Base-by-base conservation (phyloP, 2,113 vertebrate species). In the Acrocephalus kingi region DNA sequence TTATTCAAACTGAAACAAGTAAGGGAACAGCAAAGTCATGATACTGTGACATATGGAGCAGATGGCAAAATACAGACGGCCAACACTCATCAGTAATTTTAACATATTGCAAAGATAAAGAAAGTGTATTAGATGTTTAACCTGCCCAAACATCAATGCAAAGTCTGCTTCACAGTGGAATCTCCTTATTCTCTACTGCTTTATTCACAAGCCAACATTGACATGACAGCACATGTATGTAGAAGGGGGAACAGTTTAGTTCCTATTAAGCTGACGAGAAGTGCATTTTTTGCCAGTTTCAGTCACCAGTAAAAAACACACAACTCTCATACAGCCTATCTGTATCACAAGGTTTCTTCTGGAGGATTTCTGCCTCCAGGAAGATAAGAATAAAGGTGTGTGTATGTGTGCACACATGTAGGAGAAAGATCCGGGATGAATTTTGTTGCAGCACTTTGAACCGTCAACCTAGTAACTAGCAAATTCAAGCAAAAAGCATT, bases 361-460 rank as follows among this genome's bases (percentile, higher is more conserved):
- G 22, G 18, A 71, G 9, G 20, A 89, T 51, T 71, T 62, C 11
- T 33, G n/a, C 20, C 17, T 54, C 31, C 27, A 75, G 54, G 48
- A 48, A 21, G 2, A 3, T 43, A 84, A 39, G 33, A 61, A 77
- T 41, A 54, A 49, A 23, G 10, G 27, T 25, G 8, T 9, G 31
- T 13, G 9, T 45, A 12, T 10, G 2, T 35, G 13, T n/a, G 19
- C 3, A 1, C 9, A 16, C 6, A 35, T 0, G 0, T 8, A 81
- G 11, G 24, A 54, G 16, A 64, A 81, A 64, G 6, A 49, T 18
- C 43, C 46, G 19, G 22, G 6, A 41, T 21, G 1, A 27, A 25
- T 64, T 73, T 90, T 43, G 56, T n/a, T 43, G 28, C 22, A 71
- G 37, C 7, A 55, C 23, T 73, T 52, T 30, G 10, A 86, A 30